Percentiles rank a stretch among this genome's conserved stretches.
Evolutionary conservation across 2,888 invertebrate genomes (phyloP).

Genomic region (Zonitis immaculata): DNA sequence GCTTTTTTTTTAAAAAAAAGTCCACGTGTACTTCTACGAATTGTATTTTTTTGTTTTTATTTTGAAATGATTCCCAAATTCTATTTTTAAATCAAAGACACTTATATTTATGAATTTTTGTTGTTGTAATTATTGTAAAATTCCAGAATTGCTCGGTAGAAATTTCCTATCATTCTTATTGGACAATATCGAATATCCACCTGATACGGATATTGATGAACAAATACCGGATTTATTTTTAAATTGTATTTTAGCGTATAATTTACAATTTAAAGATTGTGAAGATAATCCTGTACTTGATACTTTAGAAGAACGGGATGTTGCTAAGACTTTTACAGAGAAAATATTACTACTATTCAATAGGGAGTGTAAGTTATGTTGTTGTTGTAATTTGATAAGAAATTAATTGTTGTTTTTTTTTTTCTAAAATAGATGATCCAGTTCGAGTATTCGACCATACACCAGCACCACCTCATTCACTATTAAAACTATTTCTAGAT

Average conservation of each 20-base stretch:
- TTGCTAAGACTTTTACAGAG: slow-evolving; percentile 85
- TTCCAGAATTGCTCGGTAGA: slow-evolving; percentile 75
- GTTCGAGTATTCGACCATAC: slow-evolving; percentile 80
- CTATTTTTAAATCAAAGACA: no score
- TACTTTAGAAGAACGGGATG: slow-evolving; percentile 62
- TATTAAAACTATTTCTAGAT: slow-evolving; percentile 84
- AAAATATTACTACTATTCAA: slow-evolving; percentile 83
- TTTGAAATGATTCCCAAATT: no score
- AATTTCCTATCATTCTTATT: slow-evolving; percentile 78
- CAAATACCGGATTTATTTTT: slow-evolving; percentile 81
- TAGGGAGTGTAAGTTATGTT: slow-evolving; percentile 67
- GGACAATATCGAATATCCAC: slow-evolving; percentile 75
- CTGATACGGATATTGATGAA: slow-evolving; percentile 76
- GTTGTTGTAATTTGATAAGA: slow-evolving; percentile 6
- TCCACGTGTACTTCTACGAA: no score
- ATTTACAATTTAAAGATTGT: slow-evolving; percentile 73
- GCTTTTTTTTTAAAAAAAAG: no score
- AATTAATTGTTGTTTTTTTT: slow-evolving; percentile 38
- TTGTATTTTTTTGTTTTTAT: no score
- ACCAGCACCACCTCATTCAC: slow-evolving; percentile 75
- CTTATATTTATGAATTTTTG: background rate
- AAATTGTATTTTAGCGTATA: slow-evolving; percentile 79
- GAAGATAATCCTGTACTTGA: slow-evolving; percentile 68
- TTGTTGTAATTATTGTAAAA: background rate
- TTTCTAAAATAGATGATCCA: slow-evolving; percentile 93